Base-by-base conservation (phyloP, 2,113 vertebrate genomes). In the Hyaena hyaena region DNA sequence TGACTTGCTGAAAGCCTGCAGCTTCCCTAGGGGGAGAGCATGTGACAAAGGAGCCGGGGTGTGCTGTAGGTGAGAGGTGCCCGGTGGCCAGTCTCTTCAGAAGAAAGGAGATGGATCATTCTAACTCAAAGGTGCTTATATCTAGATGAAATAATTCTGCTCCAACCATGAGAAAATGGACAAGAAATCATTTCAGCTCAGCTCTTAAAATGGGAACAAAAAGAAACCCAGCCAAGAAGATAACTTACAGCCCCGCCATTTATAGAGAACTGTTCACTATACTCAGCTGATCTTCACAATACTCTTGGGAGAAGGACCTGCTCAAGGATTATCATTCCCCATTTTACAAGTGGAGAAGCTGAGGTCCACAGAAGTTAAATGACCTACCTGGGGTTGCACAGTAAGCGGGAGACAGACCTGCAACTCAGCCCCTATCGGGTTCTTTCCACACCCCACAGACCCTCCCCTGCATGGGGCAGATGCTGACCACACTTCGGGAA, bases 301-400 rank as follows among this genome's bases (percentile, higher is more conserved):
- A 53, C 23, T 81, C 31, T 65, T 35, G 50, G 74, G 55, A 85
- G 33, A 33, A 94, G 21, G 31, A 80, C 28, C 48, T 58, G 21
- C 19, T 58, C 81, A 73, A 90, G 71, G 90, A 90, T 83, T 53
- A 88, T 48, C 63, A 76, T 23, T 9, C 43, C 23, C 23, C 55
- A 15, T 63, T 88, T 91, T 43, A 91, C 43, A 96, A 82, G 23
- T 87, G 53, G 31, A 91, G 61, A 97, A 91, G 50, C n/a, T 53
- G 45, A 26, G 74, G 35, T 43, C 7, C 35, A 96, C 92, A 87
- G 95, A 96, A 9, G 87, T 88, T 91, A 61, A 48, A 55, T 53
- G 17, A 74, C 39, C 90, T 74, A 2, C 26, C 7, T 0, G 15
- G 73, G 12, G 16, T 58, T 93, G 55, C 68, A 58, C 10, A 58